Evolutionary conservation across 2,797 vertebrate species (phyloP).

Genomic region (Hylomyscus alleni): DNA sequence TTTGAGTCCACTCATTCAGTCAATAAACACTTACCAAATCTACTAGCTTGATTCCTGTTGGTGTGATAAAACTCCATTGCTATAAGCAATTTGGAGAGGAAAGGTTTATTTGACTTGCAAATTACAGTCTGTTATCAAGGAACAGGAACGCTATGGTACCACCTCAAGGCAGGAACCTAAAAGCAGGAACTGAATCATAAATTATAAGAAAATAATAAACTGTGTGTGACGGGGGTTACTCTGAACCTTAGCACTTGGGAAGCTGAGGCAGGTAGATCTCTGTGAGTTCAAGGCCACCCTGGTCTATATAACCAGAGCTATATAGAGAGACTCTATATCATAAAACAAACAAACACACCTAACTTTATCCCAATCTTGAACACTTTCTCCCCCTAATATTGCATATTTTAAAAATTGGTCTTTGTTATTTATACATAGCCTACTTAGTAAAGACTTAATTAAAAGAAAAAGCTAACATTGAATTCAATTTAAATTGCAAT

Average conservation of each 20-base stretch:
- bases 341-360: background rate
- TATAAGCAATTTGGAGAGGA: background rate
- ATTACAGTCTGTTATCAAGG: background rate
- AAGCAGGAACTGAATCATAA: background rate
- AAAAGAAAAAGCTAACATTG: slow-evolving; percentile 62
- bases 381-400: background rate
- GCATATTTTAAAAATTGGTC: slow-evolving; percentile 14
- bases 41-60: background rate
- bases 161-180: background rate
- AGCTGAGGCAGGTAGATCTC: background rate
- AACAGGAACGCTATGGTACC: no score
- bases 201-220: background rate
- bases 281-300: background rate
- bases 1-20: background rate
- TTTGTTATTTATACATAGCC: slow-evolving; percentile 32
- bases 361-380: background rate
- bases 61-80: background rate
- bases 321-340: background rate
- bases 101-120: background rate
- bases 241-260: background rate
- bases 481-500: slow-evolving; percentile 67
- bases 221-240: background rate
- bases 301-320: background rate
- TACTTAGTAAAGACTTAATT: slow-evolving; percentile 68
- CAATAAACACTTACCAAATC: slow-evolving; percentile 2